Evolutionary conservation across 2,113 vertebrate genomes (phyloP).

Genomic region (Indicator indicator): DNA sequence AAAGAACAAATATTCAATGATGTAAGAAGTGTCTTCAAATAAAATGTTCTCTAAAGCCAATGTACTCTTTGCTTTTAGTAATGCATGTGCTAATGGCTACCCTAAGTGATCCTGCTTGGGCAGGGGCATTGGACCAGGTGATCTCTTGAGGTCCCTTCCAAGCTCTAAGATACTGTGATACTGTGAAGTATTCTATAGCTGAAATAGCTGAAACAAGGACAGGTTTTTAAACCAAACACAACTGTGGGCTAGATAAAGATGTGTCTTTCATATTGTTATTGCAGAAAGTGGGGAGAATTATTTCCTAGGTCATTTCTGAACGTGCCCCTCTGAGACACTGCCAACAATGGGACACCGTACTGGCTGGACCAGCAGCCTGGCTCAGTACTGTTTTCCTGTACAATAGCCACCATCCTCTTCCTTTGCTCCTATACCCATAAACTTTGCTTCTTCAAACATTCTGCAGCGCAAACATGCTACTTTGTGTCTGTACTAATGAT

Average conservation of each 20-base stretch:
- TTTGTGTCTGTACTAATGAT: not conserved
- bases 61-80: not conserved
- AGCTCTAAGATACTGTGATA: too few relatives aligned
- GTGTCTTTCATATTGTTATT: not conserved
- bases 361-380: not conserved
- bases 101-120: too few relatives aligned
- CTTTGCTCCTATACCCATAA: not conserved
- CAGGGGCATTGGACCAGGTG: too few relatives aligned
- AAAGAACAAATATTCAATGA: constrained; percentile 37
- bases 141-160: too few relatives aligned
- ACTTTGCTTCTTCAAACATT: not conserved
- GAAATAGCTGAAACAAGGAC: not conserved
- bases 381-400: accelerated
- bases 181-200: not conserved
- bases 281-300: not conserved
- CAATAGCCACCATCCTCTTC: not conserved
- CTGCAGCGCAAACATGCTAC: not conserved
- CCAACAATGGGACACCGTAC: not conserved
- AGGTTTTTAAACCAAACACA: not conserved
- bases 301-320: not conserved
- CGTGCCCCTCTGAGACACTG: not conserved
- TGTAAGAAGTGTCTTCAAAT: constrained; percentile 45
- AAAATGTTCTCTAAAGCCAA: constrained; percentile 66
- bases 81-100: not conserved
- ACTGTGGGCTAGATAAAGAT: not conserved